Evolutionary conservation across 2,888 invertebrate genomes (phyloP), one percentile per base, ranked within the genome.

Genomic region (Campoplex capitator): DNA sequence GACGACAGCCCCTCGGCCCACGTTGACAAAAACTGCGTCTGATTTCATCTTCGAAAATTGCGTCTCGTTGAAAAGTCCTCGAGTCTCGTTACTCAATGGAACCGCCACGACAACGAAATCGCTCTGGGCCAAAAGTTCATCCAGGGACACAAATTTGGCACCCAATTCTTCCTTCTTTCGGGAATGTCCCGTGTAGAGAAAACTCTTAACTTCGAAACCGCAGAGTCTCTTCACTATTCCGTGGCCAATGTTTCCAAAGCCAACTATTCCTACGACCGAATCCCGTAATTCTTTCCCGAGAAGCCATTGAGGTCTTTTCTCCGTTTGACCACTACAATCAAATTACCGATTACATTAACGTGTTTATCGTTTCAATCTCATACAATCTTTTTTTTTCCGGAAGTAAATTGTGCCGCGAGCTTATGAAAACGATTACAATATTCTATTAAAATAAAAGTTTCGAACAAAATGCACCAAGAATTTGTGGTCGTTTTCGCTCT

Each of bases 251-350:
- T 96, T 96, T 0, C 98, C 98, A 28, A 98, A 95, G n/a, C 98
- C 98, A 16, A 97, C 96, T 86, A 98, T 96, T 0, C 98, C 98
- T 0, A 99, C 97, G 0, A 97, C 98, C 9, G 98, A 97, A 58
- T 96, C 96, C 0, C 96, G 95, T 45, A 99, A 95, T 84, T 98
- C 98, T 90, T 96, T 96, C 0, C 99, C 99, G 85, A 98, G 95
- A 94, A 97, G 95, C 97, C 97, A 98, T 84, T 97, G 95, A 0
- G 97, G 96, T 91, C 97, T 96, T 4, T 95, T 95, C 83, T 95
- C 96, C 97, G 97, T 97, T 54, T 95, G 95, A 0, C 96, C 96
- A 77, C 97, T 96, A 88, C 79, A 71, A 79, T 67, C n/a, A 51
- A 73, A 85, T 51, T 13, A 18, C 23, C 32, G 23, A 54, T 54